phyloP scores from a whole-genome alignment of 2,888 invertebrate species.

The Heliconius hortense region DNA sequence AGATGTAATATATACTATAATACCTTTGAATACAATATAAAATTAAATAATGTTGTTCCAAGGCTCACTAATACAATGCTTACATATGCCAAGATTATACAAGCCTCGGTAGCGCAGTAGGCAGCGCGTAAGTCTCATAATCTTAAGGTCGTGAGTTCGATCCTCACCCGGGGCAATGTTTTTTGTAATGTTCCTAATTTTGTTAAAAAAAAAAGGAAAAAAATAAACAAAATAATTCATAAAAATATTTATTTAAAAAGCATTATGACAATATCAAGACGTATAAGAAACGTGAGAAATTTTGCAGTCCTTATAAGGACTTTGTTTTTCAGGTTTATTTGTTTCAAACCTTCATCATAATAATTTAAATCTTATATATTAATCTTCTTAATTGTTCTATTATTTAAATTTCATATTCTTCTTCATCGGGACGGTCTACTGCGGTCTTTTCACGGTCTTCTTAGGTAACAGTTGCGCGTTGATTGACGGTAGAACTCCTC shows the following conservation, averaged over 20 bases:
- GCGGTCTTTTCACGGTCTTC: conserved; percentile 54
- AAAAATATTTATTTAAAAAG: neutral
- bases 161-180: conserved; percentile 88
- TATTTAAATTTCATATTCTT: neutral
- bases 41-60: neutral
- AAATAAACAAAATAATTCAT: neutral
- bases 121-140: conserved; percentile 95
- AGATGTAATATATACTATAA: too few relatives aligned
- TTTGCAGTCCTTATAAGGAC: conserved; percentile 58
- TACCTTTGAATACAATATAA: too few relatives aligned
- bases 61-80: neutral
- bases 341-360: conserved; percentile 35
- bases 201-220: neutral
- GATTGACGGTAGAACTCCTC: conserved; percentile 61
- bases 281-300: neutral
- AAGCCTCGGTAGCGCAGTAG: conserved; percentile 92
- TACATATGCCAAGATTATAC: neutral
- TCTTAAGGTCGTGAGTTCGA: conserved; percentile 98
- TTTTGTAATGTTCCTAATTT: conserved; percentile 10
- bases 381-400: neutral
- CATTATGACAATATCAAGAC: neutral
- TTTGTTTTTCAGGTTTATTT: conserved; percentile 47
- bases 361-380: conserved; percentile 22
- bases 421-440: conserved; percentile 12
- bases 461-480: conserved; percentile 60